A percentile compares a stretch with the other conserved stretches of the same genome.
phyloP scores from a whole-genome alignment of 1,140 invertebrate species.

The Papilio machaon region DNA sequence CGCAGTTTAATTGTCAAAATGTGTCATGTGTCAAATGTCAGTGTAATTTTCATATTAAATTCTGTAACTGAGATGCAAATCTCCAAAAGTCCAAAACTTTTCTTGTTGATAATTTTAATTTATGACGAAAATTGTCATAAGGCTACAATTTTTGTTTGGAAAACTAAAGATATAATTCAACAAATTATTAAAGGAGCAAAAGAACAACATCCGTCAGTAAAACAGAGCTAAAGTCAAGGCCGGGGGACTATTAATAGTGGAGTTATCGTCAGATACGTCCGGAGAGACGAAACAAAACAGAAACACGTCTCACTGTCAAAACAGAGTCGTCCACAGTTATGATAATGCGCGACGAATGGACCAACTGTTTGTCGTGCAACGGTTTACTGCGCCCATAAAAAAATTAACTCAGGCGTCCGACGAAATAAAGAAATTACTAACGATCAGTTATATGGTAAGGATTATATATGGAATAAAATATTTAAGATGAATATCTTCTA shows the following conservation, averaged over 20 bases:
- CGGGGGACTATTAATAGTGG: background rate
- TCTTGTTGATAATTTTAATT: too few species aligned
- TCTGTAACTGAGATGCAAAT: too few species aligned
- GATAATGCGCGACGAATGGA: background rate
- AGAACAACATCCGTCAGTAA: slow-evolving; percentile 17
- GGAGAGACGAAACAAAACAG: slow-evolving; percentile 21
- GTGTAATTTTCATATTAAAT: too few species aligned
- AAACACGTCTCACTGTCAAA: background rate
- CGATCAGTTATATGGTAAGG: background rate
- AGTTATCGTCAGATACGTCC: slow-evolving; percentile 4
- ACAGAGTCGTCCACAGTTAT: slow-evolving; percentile 28
- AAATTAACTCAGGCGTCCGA: background rate
- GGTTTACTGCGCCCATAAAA: slow-evolving; percentile 29
- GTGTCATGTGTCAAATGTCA: too few species aligned
- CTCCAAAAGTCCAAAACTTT: too few species aligned
- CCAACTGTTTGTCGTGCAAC: slow-evolving; percentile 28
- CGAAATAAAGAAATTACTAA: background rate
- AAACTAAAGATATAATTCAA: background rate
- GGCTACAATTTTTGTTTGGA: too few species aligned
- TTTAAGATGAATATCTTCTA: background rate
- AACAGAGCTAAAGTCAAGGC: slow-evolving; percentile 25
- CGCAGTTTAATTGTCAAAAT: too few species aligned
- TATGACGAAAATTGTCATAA: too few species aligned
- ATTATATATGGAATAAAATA: background rate
- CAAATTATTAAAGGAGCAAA: background rate